Conservation (phyloP, 2,888 invertebrate species). For the Thecocarcelia acutangulata region DNA sequence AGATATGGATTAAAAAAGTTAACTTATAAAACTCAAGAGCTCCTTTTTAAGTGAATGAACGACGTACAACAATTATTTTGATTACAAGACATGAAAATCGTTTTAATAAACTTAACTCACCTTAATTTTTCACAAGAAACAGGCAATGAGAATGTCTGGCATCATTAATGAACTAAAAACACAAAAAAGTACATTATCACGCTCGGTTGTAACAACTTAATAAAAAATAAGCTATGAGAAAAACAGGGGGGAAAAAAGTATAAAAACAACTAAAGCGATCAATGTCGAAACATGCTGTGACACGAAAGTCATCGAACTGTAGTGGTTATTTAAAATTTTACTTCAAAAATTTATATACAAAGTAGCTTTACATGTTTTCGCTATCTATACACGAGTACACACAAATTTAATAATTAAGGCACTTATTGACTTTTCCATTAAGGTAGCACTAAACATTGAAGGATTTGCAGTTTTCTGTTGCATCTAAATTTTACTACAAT, state of each 20-base stretch:
- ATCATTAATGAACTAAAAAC: conserved; percentile 57
- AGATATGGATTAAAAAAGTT: no score
- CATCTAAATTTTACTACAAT: no score
- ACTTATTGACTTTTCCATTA: conserved; percentile 18
- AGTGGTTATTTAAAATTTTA: not conserved
- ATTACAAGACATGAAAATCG: not conserved
- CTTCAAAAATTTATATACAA: conserved; percentile 4
- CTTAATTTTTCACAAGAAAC: conserved; percentile 5
- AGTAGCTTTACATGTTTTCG: conserved; percentile 24
- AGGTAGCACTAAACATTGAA: not conserved
- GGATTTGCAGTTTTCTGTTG: no score
- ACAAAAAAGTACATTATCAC: conserved; percentile 50
- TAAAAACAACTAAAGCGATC: not conserved
- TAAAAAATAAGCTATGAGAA: conserved; percentile 32
- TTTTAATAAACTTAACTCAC: not conserved
- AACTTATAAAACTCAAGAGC: no score
- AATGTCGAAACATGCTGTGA: conserved; percentile 26
- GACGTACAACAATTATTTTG: not conserved
- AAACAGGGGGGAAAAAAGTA: conserved; percentile 4
- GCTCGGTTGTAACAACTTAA: conserved; percentile 5
- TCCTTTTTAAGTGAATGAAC: no score
- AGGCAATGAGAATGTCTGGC: conserved; percentile 37
- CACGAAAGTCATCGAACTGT: conserved; percentile 24
- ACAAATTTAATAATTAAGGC: not conserved
- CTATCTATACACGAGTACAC: not conserved